phyloP scores from a whole-genome alignment of 1,140 invertebrate genomes.

The Brachionus paranguensis region DNA sequence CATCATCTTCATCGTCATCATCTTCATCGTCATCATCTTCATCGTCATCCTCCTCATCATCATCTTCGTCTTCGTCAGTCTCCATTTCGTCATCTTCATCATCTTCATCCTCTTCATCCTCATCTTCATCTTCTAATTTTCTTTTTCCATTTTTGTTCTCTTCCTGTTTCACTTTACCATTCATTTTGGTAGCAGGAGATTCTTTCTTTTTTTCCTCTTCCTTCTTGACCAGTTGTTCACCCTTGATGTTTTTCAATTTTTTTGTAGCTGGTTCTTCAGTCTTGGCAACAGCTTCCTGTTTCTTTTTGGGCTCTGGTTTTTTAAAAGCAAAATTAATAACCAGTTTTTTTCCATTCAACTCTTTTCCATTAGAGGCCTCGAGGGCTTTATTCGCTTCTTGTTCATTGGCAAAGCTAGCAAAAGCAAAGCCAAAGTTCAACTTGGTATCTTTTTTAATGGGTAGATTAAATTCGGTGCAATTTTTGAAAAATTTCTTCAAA shows the following conservation, averaged over 20 bases:
- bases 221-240: slow-evolving; percentile 6
- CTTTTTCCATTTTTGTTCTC: slow-evolving; percentile 20
- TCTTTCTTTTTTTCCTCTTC: slow-evolving; percentile 23
- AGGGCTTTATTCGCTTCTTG: slow-evolving; percentile 24
- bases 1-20: slow-evolving; percentile 7
- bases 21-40: neutral
- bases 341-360: neutral
- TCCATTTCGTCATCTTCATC: slow-evolving; percentile 16
- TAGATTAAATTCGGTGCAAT: neutral
- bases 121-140: slow-evolving; percentile 36
- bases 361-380: neutral
- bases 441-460: slow-evolving; percentile 19
- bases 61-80: slow-evolving; percentile 9
- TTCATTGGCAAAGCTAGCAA: neutral
- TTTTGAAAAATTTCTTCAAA: slow-evolving; percentile 31
- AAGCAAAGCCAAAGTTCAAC: slow-evolving; percentile 25
- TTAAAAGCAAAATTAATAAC: slow-evolving; percentile 8
- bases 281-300: neutral
- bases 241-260: slow-evolving; percentile 15
- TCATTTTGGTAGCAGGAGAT: neutral
- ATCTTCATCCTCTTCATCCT: slow-evolving; percentile 16
- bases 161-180: slow-evolving; percentile 5
- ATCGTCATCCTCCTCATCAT: slow-evolving; percentile 10
- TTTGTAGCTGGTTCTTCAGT: slow-evolving; percentile 13
- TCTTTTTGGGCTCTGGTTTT: slow-evolving; percentile 6